A percentile compares a stretch with the other conserved stretches of the same genome.
These are phyloP conservation scores for Siniperca undulata DNA, from an alignment of 2,797 vertebrate species.

Conservation along the genomic window DNA sequence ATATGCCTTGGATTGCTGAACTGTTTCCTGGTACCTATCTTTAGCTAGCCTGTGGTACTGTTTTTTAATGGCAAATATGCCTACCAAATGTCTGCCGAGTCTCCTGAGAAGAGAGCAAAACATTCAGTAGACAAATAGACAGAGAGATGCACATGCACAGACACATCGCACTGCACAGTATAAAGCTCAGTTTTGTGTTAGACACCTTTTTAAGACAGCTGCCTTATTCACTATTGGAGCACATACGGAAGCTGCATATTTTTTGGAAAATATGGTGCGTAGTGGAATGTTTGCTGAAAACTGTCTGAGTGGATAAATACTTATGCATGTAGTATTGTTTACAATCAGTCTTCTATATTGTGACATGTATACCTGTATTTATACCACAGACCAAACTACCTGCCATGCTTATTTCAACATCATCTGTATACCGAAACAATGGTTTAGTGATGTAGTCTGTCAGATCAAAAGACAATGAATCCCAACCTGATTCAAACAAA, in stretches of 20 bases:
- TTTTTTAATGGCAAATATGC: conserved; percentile 75
- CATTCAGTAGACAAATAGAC: conserved; percentile 69
- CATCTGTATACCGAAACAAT: conserved; percentile 16
- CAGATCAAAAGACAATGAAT: conserved; percentile 22
- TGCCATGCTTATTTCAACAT: conserved; percentile 14
- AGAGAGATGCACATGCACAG: conserved; percentile 51
- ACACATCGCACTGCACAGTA: conserved; percentile 52
- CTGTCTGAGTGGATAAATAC: conserved; percentile 52
- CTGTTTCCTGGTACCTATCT: conserved; percentile 76
- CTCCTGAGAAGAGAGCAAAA: conserved; percentile 71
- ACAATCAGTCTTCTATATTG: conserved; percentile 35
- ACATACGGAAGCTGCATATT: conserved; percentile 52
- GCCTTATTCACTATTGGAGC: conserved; percentile 75
- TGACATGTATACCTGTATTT: conserved; percentile 26
- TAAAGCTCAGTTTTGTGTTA: conserved; percentile 62
- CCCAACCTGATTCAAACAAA: neutral
- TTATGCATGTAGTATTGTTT: conserved; percentile 46
- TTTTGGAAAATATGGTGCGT: conserved; percentile 38
- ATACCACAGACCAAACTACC: conserved; percentile 19
- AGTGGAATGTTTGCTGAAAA: conserved; percentile 51
- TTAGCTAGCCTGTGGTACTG: conserved; percentile 71
- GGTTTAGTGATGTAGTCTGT: conserved; percentile 21
- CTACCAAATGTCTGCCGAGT: conserved; percentile 74
- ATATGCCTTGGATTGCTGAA: conserved; percentile 69
- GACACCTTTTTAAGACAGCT: conserved; percentile 72